Evolutionary conservation across 53 echinoderm and acorn worm species (phyloP).

Genomic region (Holothuria leucospilota): DNA sequence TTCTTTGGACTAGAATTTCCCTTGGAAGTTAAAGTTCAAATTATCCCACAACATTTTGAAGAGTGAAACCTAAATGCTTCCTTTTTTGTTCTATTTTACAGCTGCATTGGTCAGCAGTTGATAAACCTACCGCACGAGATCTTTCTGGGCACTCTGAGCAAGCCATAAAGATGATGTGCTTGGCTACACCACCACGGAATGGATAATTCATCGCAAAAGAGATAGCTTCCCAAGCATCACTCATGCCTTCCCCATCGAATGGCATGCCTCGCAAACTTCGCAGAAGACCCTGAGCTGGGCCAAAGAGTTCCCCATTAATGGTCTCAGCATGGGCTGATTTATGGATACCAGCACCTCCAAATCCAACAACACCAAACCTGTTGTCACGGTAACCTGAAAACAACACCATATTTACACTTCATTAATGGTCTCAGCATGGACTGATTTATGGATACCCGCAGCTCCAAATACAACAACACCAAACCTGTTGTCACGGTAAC

Average conservation of each 20-base stretch:
- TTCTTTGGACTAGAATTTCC: no score
- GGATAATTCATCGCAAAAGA: slow-evolving; percentile 82
- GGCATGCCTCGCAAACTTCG: slow-evolving; percentile 57
- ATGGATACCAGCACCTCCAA: slow-evolving; percentile 79
- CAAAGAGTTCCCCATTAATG: slow-evolving; percentile 83
- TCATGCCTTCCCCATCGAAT: slow-evolving; percentile 67
- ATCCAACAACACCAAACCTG: slow-evolving; percentile 82
- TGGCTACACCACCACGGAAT: slow-evolving; percentile 91
- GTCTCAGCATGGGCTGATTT: slow-evolving; percentile 73
- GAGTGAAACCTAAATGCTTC: no score
- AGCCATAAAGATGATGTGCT: slow-evolving; percentile 84
- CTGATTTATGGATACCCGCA: slow-evolving; percentile 54
- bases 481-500: slow-evolving; percentile 72
- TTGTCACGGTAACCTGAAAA: slow-evolving; percentile 67
- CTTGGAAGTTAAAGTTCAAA: no score
- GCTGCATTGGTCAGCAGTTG: background rate
- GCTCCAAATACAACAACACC: slow-evolving; percentile 93
- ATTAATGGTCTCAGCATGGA: slow-evolving; percentile 84
- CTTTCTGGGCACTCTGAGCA: slow-evolving; percentile 69
- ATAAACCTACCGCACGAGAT: slow-evolving; percentile 6
- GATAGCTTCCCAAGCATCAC: slow-evolving; percentile 83
- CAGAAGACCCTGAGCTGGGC: slow-evolving; percentile 22
- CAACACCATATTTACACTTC: slow-evolving; percentile 17
- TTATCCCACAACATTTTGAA: no score
- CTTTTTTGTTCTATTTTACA: no score